These are phyloP conservation scores for Trichogramma dendrolimi DNA, from an alignment of 2,888 invertebrate species.

Conservation along the genomic window DNA sequence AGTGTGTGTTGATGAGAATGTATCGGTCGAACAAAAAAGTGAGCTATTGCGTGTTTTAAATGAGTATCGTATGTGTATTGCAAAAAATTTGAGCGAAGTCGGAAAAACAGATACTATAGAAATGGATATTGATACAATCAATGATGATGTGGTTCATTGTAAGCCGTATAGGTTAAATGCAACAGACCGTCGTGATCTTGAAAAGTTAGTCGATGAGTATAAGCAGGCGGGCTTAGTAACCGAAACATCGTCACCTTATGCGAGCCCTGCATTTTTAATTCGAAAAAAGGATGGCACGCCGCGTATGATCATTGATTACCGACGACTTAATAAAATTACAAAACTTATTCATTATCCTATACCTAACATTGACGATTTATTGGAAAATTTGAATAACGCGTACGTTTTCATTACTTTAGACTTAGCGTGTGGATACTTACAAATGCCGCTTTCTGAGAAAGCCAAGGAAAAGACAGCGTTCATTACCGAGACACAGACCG, in stretches of 20 bases:
- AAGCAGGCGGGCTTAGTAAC: conserved; percentile 14
- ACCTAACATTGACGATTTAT: conserved; percentile 43
- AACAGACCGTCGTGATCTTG: conserved; percentile 16
- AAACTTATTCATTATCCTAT: conserved; percentile 40
- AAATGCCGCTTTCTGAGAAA: conserved; percentile 5
- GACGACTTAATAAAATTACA: conserved; percentile 39
- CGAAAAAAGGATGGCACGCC: conserved; percentile 31
- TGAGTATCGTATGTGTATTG: conserved; percentile 16
- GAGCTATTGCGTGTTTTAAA: conserved; percentile 18
- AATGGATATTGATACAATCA: conserved; percentile 19
- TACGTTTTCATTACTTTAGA: conserved; percentile 39
- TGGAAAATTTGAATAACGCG: conserved; percentile 36
- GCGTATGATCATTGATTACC: conserved; percentile 35
- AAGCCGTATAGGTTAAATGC: conserved; percentile 22
- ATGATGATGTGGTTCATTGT: not conserved
- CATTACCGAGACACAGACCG: conserved; percentile 16
- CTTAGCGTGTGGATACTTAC: conserved; percentile 33
- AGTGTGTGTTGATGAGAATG: conserved; percentile 1
- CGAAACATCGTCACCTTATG: conserved; percentile 25
- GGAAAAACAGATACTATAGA: conserved; percentile 13
- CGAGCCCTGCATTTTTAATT: conserved; percentile 31
- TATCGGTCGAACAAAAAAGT: conserved; percentile 10
- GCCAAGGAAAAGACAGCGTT: conserved; percentile 18
- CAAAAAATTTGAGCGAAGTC: conserved; percentile 10
- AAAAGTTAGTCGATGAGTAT: conserved; percentile 16